Percentiles rank a stretch among this genome's conserved stretches.
Conservation (phyloP, 2,797 vertebrate species). For the Lithobates sylvaticus region DNA sequence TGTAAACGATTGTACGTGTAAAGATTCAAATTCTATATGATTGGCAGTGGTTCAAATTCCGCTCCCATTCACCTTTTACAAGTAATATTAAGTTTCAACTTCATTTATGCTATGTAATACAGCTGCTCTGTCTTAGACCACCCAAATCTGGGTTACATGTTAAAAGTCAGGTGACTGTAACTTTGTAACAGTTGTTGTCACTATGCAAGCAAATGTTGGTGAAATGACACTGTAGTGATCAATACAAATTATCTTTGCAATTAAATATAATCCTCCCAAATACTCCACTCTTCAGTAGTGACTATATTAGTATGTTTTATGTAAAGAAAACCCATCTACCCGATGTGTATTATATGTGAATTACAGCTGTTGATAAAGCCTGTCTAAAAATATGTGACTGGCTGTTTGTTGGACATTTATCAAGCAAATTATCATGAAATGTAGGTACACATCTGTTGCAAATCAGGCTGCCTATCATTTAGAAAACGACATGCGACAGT, state of each 20-base stretch:
- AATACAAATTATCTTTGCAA: neutral
- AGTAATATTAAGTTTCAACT: neutral
- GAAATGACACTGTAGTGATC: neutral
- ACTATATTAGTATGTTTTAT: neutral
- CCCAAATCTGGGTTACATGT: neutral
- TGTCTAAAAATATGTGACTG: neutral
- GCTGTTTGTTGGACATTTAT: neutral
- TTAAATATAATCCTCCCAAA: neutral
- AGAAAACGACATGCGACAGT: too few species aligned
- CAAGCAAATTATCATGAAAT: neutral
- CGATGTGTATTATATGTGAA: neutral
- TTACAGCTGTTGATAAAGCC: neutral
- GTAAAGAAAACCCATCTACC: neutral
- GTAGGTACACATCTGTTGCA: neutral
- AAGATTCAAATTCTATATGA: neutral
- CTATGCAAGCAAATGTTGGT: constrained; percentile 1
- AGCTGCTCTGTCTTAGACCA: neutral
- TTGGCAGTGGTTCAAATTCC: neutral
- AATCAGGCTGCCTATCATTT: neutral
- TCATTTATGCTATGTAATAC: neutral
- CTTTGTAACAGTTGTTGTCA: neutral
- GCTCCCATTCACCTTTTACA: neutral
- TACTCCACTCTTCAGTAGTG: neutral
- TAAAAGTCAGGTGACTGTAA: neutral
- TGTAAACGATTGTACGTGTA: neutral